A percentile compares a stretch with the other conserved stretches of the same genome.
These are phyloP conservation scores for Drosophila takahashii DNA, from an alignment of 1,140 invertebrate genomes.

Conservation along the genomic window DNA sequence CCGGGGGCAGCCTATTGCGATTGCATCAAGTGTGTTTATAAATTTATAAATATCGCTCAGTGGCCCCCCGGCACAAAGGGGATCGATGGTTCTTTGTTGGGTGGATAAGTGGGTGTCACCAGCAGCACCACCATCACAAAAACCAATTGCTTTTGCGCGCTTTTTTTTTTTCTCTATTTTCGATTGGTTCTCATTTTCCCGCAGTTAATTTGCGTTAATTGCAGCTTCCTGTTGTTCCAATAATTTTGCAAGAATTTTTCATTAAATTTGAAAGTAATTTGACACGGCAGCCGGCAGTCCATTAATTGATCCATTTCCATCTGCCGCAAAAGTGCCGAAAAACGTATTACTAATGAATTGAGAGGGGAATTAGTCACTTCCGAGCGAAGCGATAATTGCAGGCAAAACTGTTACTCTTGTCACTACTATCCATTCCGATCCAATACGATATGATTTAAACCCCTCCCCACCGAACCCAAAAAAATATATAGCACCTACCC, in stretches of 20 bases:
- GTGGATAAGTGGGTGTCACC: background rate
- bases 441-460: background rate
- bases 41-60: conserved; percentile 7
- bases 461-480: background rate
- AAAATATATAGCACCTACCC: conserved; percentile 1
- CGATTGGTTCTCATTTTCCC: conserved; percentile 14
- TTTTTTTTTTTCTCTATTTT: conserved; percentile 8
- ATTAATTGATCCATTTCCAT: conserved; percentile 64
- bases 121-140: background rate
- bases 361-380: conserved; percentile 77
- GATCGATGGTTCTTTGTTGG: conserved; percentile 18
- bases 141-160: conserved; percentile 3
- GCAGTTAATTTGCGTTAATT: conserved; percentile 59
- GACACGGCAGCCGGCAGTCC: conserved; percentile 41
- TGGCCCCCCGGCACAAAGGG: conserved; percentile 12
- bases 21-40: conserved; percentile 19
- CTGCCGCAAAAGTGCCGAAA: conserved; percentile 13
- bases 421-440: conserved; percentile 56
- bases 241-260: conserved; percentile 61
- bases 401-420: conserved; percentile 62
- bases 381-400: conserved; percentile 75
- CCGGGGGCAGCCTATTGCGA: conserved; percentile 1
- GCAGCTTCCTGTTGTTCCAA: conserved; percentile 60
- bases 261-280: conserved; percentile 72
- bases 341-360: conserved; percentile 39